Percentiles rank a stretch among this genome's conserved stretches.
These are phyloP conservation scores for Eueremaeus valkanovi DNA, from an alignment of 2,888 invertebrate species.

Conservation along the genomic window DNA sequence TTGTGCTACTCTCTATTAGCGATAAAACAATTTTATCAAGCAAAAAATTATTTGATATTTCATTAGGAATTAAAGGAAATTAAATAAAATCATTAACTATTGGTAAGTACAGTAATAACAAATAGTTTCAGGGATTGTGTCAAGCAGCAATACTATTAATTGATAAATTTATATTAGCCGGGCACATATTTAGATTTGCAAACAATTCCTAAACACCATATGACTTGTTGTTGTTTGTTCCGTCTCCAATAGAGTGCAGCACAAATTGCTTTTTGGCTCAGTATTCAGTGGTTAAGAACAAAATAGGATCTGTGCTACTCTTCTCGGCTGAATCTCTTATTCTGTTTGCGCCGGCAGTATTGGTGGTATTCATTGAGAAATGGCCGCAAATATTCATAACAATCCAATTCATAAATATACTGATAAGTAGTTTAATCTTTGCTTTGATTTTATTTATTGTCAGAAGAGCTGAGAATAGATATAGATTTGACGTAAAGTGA, in stretches of 20 bases:
- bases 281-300: background rate
- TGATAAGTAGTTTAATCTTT: background rate
- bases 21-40: too few relatives aligned
- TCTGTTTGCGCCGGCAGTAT: background rate
- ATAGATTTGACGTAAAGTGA: too few relatives aligned
- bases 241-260: background rate
- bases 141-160: too few relatives aligned
- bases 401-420: background rate
- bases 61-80: too few relatives aligned
- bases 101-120: too few relatives aligned
- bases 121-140: too few relatives aligned
- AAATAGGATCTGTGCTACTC: background rate
- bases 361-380: background rate
- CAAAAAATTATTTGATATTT: too few relatives aligned
- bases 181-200: too few relatives aligned
- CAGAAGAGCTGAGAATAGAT: background rate
- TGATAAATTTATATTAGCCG: too few relatives aligned
- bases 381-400: background rate
- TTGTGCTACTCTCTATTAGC: too few relatives aligned
- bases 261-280: background rate
- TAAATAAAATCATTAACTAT: too few relatives aligned
- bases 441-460: background rate
- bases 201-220: background rate
- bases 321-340: background rate
- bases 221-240: background rate